Evolutionary conservation across 2,888 invertebrate genomes (phyloP), one percentile per base, ranked within the genome.

Genomic region (Polyploca ridens): DNA sequence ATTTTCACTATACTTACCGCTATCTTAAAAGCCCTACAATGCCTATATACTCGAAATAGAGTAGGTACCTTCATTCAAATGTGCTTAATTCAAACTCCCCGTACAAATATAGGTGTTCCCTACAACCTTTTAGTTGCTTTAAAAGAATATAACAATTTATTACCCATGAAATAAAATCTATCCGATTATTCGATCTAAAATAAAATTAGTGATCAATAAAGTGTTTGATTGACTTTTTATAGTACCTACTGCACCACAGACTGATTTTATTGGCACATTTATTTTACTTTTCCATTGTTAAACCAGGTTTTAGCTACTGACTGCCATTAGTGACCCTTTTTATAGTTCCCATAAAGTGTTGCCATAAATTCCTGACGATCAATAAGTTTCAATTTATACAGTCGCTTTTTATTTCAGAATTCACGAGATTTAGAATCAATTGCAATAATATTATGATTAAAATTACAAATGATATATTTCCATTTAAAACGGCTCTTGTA

Each of bases 291-390:
- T 41, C 59, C 65, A 73, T 69, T 72, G 75, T 75, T 69, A 71
- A 60, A 73, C 66, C 67, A 64, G 68, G 70, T 69, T 75, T 67
- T 64, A 70, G 64, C 69, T 69, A 60, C 65, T 66, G 54, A 62
- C 57, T 66, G 67, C 66, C 64, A 64, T 68, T 63, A 33, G 58
- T 35, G 33, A 63, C 64, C 58, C 59, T 62, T 66, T 78, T 72
- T 76, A 77, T 69, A 49, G 58, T 62, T 63, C 66, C 70, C 74
- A 69, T 77, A 71, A 77, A 75, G 64, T 63, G 60, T 66, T 58
- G 63, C 69, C 63, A 72, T 79, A 79, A 78, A 77, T 76, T 71
- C 69, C 69, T 67, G 64, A 68, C 67, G 54, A 73, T 73, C 13
- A 67, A 70, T 65, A 63, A 59, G 64, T 69, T 63, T 66, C 61